Evolutionary conservation across 1,140 invertebrate species (phyloP), one percentile per base, ranked within the genome.

Genomic region (Drosophila simulans): DNA sequence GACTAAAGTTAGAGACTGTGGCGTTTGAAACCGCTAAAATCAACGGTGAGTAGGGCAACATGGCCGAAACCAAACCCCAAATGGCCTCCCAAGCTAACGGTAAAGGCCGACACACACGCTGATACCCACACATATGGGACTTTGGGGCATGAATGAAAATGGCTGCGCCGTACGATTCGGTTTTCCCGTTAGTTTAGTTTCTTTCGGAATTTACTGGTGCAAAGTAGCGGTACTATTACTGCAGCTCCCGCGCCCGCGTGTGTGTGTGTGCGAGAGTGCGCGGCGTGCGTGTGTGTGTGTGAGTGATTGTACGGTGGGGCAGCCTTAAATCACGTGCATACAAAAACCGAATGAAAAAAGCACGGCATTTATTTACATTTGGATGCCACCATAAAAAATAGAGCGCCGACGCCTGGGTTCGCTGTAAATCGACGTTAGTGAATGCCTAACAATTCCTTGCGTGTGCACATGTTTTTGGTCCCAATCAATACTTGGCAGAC

Each of bases 401-500:
- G 39, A 20, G 40, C 42, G 52, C 45, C 77, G 63, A 66, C 27
- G 45, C 37, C 40, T 27, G 58, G 66, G 58, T 46, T 81, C 25
- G 49, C 45, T 58, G 63, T 80, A 77, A 77, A 65, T 70, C 51
- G 63, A 27, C 20, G 39, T 62, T 60, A 20, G 63, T 58, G 46
- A 57, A 51, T 49, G 52, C 40, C 69, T 46, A 7, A 12, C 31
- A 35, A 52, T 52, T 40, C 43, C 63, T 69, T 69, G 83, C 80
- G 69, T 77, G 81, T 88, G 78, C 57, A 82, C 53, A 65, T 79
- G 66, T 62, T 69, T 60, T 31, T 81, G 35, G 25, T 52, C 78
- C 81, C 82, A 86, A 88, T 88, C 84, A 89, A 88, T 88, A 88
- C 62, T 79, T 69, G 56, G 74, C 73, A 74, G 82, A 78, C 59